Percentiles rank a stretch among this genome's conserved stretches.
Evolutionary conservation across 2,888 invertebrate species (phyloP).

Genomic region (Lamellibrachia satsuma): DNA sequence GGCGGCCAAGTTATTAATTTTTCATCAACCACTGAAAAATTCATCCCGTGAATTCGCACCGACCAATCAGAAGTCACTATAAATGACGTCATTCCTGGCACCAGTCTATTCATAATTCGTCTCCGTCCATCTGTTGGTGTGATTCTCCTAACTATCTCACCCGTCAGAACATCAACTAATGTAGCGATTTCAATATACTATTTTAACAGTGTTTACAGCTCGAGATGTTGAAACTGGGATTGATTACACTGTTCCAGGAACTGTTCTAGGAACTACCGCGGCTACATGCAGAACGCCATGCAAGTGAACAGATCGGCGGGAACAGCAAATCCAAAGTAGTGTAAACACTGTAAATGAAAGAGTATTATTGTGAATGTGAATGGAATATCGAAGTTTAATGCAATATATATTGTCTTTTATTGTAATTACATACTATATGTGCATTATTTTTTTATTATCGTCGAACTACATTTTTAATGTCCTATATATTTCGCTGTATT

Average conservation of each 20-base stretch:
- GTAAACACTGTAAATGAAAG: too few species aligned
- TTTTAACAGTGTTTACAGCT: neutral
- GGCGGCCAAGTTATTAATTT: constrained; percentile 13
- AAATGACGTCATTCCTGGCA: constrained; percentile 17
- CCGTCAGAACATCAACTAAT: neutral
- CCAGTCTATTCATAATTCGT: constrained; percentile 17
- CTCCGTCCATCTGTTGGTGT: neutral
- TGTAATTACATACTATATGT: too few species aligned
- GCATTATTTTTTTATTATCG: too few species aligned
- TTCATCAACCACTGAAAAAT: constrained; percentile 17
- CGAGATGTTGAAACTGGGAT: neutral
- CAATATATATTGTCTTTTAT: too few species aligned
- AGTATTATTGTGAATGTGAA: too few species aligned
- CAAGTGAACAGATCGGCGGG: too few species aligned
- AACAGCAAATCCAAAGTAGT: too few species aligned
- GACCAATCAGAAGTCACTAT: constrained; percentile 17
- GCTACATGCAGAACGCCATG: too few species aligned
- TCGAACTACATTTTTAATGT: too few species aligned
- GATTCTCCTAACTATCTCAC: neutral
- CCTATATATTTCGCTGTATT: too few species aligned
- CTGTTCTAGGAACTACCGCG: neutral
- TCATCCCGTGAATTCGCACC: neutral
- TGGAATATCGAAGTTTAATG: too few species aligned
- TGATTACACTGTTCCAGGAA: neutral
- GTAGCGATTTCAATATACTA: neutral